Base-by-base conservation (phyloP, 2,797 vertebrate species). In the Erethizon dorsatum region DNA sequence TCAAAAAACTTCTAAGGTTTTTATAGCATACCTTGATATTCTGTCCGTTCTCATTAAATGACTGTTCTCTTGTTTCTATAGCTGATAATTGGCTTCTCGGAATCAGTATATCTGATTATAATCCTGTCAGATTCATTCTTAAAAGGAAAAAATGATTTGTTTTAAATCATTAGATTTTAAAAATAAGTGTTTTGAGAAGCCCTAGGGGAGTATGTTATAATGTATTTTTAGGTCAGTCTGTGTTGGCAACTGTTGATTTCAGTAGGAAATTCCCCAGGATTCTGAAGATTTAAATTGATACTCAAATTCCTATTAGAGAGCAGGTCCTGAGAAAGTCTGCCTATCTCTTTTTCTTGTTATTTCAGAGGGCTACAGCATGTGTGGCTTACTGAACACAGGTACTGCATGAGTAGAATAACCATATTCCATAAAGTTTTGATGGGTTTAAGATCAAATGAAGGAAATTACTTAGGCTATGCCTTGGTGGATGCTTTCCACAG, bases 301-400 rank as follows among this genome's bases (percentile, higher is more conserved):
- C 63, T 97, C 75, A 33, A 90, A 78, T 97, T 98, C 14, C 96
- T 97, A 77, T 95, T 97, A 85, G 93, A 97, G 97, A 97, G 97
- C 50, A n/a, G 87, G 33, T 96, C 96, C 96, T 93, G 87, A 88
- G 95, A 95, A 67, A 52, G 41, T 57, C 89, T 92, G 56, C 75
- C 31, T n/a, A 33, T 92, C 75, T 91, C n/a, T 93, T n/a, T 83
- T 5, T 50, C 41, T 94, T 41, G 26, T 90, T 91, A 87, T 96
- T 98, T 95, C 94, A 96, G 84, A 95, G 57, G 14, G 54, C 54
- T 75, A 54, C 13, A 9, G 85, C 54, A 71, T 78, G 65, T 63
- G 50, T 90, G 96, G 57, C 41, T 88, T 65, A 69, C 26, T 45
- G 88, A 96, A 92, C 83, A 84, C 96, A 97, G 91, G 65, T 96